Evolutionary conservation across 1,140 invertebrate genomes (phyloP).

Genomic region (Ostrea edulis): DNA sequence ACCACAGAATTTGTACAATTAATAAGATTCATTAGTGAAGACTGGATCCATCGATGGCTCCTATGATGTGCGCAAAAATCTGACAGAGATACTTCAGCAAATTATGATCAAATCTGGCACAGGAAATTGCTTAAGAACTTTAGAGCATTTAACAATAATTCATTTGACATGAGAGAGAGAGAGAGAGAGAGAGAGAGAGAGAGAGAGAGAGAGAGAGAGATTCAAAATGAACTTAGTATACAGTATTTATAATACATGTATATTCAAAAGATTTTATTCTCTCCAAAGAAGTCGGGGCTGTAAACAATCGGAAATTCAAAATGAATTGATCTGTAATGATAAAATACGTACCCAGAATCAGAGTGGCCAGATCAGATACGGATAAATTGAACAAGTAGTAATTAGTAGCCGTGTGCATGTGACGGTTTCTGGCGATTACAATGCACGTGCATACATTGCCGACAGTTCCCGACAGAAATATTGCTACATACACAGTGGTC

Average conservation of each 20-base stretch:
- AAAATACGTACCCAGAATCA: conserved; percentile 81
- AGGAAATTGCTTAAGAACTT: conserved; percentile 16
- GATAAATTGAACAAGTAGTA: conserved; percentile 96
- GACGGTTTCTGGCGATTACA: conserved; percentile 93
- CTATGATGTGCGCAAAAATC: neutral
- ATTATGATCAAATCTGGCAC: conserved; percentile 4
- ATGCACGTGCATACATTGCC: conserved; percentile 96
- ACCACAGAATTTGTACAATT: neutral
- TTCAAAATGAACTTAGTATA: neutral
- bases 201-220: conserved; percentile 35
- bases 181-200: conserved; percentile 34
- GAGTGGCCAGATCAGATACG: conserved; percentile 92
- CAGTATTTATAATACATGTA: neutral
- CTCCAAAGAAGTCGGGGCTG: too few relatives aligned
- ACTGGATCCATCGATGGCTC: neutral
- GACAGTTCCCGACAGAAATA: conserved; percentile 91
- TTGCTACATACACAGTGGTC: conserved; percentile 88
- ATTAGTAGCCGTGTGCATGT: conserved; percentile 88
- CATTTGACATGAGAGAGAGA: conserved; percentile 12
- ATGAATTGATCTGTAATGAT: neutral
- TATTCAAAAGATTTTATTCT: neutral
- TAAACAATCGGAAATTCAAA: too few relatives aligned
- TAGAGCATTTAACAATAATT: conserved; percentile 4
- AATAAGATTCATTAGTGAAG: neutral
- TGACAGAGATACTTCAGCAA: neutral